Evolutionary conservation across 2,888 invertebrate species (phyloP).

Genomic region (Platycheirus rosarum): DNA sequence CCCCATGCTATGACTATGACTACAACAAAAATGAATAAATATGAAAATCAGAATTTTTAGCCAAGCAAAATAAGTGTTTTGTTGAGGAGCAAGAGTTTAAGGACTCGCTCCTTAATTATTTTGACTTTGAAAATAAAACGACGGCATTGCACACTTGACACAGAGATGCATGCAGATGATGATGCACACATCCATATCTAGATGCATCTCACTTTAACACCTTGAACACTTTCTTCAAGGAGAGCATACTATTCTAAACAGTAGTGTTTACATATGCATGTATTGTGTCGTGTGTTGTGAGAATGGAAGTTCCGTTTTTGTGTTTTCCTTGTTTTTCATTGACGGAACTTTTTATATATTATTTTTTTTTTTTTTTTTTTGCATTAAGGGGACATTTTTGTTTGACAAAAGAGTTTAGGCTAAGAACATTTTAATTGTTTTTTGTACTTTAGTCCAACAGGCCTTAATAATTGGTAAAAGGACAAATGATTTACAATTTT

Average conservation of each 20-base stretch:
- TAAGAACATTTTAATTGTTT: conserved; percentile 14
- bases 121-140: conserved; percentile 68
- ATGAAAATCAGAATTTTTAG: conserved; percentile 17
- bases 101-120: conserved; percentile 68
- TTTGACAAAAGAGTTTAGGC: conserved; percentile 8
- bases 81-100: conserved; percentile 39
- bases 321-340: background rate
- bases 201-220: conserved; percentile 33
- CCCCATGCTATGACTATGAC: background rate
- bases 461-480: conserved; percentile 4
- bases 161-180: conserved; percentile 35
- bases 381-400: background rate
- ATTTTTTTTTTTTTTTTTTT: background rate
- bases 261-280: conserved; percentile 31
- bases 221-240: conserved; percentile 63
- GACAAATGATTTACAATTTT: too few relatives aligned
- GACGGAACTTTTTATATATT: conserved; percentile 9
- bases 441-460: conserved; percentile 7
- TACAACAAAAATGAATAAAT: too few relatives aligned
- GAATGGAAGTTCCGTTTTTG: conserved; percentile 25
- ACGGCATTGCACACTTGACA: conserved; percentile 67
- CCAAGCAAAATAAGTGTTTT: conserved; percentile 49
- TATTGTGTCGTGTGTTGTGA: background rate
- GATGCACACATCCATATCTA: conserved; percentile 47
- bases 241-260: conserved; percentile 21